A percentile compares a stretch with the other conserved stretches of the same genome.
phyloP scores from a whole-genome alignment of 2,888 invertebrate genomes.

The Thysanoteuthis rhombus region DNA sequence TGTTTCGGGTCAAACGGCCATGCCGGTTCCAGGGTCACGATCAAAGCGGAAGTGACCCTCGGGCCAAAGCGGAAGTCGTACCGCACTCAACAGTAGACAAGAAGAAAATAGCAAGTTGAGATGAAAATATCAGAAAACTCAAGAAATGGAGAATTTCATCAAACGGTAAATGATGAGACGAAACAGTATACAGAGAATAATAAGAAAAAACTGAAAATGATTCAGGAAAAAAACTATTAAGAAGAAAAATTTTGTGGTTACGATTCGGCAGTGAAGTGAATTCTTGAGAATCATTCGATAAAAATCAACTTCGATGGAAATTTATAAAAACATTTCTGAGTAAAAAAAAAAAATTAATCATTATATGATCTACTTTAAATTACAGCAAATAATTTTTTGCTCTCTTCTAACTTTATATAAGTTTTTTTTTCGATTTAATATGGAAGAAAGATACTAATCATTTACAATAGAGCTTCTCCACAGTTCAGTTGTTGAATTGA shows the following conservation, averaged over 20 bases:
- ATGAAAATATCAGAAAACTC: background rate
- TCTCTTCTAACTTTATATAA: no score
- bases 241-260: background rate
- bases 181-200: background rate
- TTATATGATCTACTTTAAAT: no score
- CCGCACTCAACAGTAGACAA: background rate
- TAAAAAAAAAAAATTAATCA: no score
- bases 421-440: no score
- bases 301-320: background rate
- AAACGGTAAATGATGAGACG: background rate
- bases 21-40: background rate
- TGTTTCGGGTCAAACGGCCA: constrained; percentile 21
- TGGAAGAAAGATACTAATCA: no score
- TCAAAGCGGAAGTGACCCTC: constrained; percentile 13
- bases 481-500: no score
- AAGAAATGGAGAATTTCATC: rapidly evolving
- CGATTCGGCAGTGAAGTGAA: background rate
- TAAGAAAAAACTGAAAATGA: rapidly evolving
- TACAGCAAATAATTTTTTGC: no score
- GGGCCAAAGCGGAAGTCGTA: background rate
- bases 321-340: no score
- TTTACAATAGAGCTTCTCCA: no score
- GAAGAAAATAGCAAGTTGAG: background rate
- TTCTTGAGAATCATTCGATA: background rate
- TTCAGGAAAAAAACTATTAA: background rate